phyloP scores from a whole-genome alignment of 1,140 invertebrate genomes.

The Diabrotica undecimpunctata region DNA sequence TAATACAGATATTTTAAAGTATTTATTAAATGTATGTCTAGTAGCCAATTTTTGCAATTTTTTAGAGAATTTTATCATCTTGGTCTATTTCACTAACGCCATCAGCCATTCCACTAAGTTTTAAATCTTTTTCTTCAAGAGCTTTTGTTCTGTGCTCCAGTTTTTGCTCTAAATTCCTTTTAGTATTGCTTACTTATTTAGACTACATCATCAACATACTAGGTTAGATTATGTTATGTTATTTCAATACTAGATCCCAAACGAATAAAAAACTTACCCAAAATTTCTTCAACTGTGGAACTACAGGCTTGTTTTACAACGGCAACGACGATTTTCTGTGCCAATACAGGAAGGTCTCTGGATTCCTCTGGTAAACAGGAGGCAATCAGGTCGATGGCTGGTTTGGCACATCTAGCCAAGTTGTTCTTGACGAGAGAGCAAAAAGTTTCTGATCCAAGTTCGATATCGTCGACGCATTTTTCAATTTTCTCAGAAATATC shows the following conservation, averaged over 20 bases:
- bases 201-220: too few species aligned
- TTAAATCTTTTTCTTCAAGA: too few species aligned
- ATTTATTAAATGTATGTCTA: too few species aligned
- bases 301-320: conserved; percentile 18
- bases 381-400: conserved; percentile 11
- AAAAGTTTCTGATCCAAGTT: conserved; percentile 21
- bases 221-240: too few species aligned
- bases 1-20: background rate
- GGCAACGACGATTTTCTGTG: conserved; percentile 9
- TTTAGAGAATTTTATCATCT: too few species aligned
- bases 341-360: conserved; percentile 19
- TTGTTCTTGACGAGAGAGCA: conserved; percentile 25
- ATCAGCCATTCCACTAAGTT: too few species aligned
- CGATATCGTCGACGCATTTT: conserved; percentile 18
- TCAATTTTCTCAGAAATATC: conserved; percentile 13
- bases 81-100: too few species aligned
- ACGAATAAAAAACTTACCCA: conserved; percentile 18
- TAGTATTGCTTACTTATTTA: too few species aligned
- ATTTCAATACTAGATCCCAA: too few species aligned
- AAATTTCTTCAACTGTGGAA: conserved; percentile 23
- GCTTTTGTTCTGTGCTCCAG: too few species aligned
- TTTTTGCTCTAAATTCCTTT: too few species aligned
- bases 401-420: conserved; percentile 20
- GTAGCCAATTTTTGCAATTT: too few species aligned
- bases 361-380: conserved; percentile 23